phyloP scores from a whole-genome alignment of 2,113 vertebrate species.

The Phylloscopus trochilus region DNA sequence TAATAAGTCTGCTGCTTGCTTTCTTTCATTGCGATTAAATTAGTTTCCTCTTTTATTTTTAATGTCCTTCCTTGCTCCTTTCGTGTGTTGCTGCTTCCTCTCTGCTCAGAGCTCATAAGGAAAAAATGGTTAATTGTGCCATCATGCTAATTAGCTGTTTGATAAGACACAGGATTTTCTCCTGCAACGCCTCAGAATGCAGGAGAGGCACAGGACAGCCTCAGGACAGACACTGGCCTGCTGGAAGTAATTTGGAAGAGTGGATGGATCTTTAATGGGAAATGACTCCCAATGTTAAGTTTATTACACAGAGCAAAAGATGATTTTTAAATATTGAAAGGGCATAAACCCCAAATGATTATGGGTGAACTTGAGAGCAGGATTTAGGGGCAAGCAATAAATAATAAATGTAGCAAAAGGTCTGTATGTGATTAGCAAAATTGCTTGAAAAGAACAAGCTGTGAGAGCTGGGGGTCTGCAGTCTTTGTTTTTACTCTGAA shows the following conservation, averaged over 20 bases:
- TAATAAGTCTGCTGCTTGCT: neutral
- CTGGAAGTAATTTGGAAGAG: neutral
- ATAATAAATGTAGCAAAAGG: neutral
- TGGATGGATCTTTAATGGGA: neutral
- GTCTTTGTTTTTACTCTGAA: constrained; percentile 30
- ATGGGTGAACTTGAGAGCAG: neutral
- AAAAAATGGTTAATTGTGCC: neutral
- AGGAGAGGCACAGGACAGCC: neutral
- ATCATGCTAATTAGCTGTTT: neutral
- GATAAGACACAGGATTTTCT: neutral
- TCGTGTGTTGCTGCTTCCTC: neutral
- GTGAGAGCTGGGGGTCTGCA: neutral
- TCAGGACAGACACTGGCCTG: neutral
- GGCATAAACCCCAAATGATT: neutral
- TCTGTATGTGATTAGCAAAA: neutral
- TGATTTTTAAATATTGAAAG: neutral
- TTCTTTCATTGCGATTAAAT: neutral
- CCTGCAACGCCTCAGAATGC: neutral
- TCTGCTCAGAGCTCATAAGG: neutral
- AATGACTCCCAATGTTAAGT: neutral
- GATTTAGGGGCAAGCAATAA: neutral
- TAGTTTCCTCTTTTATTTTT: neutral
- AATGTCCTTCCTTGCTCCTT: neutral
- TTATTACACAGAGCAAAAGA: neutral
- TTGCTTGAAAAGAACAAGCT: neutral